Evolutionary conservation across 2,113 vertebrate species (phyloP).

Genomic region (Dermatemys mawii): DNA sequence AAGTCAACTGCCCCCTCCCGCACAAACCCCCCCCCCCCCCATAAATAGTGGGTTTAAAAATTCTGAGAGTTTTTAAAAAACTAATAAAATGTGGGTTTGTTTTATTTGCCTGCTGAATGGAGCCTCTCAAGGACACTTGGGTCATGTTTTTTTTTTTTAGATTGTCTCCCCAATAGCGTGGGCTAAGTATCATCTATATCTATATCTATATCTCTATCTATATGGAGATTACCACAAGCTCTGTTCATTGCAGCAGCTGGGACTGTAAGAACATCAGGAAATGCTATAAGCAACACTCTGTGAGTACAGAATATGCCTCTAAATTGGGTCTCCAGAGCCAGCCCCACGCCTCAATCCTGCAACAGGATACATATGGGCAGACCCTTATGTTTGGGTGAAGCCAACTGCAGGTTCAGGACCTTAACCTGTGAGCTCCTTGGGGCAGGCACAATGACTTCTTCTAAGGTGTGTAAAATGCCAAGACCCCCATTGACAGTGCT

Average conservation of each 20-base stretch:
- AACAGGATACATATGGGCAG: neutral
- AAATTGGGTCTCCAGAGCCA: fast-evolving
- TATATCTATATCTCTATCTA: too few relatives aligned
- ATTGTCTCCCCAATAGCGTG: too few relatives aligned
- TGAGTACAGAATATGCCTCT: neutral
- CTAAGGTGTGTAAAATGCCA: neutral
- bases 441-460: neutral
- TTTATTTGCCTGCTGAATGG: neutral
- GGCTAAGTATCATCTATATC: too few relatives aligned
- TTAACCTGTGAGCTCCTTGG: neutral
- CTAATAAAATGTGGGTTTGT: too few relatives aligned
- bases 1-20: neutral
- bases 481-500: neutral
- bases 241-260: neutral
- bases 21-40: too few relatives aligned
- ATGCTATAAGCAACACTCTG: neutral
- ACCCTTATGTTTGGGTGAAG: fast-evolving
- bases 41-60: neutral
- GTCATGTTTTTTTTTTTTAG: neutral
- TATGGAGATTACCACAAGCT: neutral
- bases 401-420: neutral
- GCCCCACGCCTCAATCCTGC: neutral
- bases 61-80: neutral
- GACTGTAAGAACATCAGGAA: neutral
- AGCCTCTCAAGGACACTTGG: neutral